Percentiles rank a stretch among this genome's conserved stretches.
Conservation (phyloP, 2,113 vertebrate genomes). For the Sebastes schlegelii region DNA sequence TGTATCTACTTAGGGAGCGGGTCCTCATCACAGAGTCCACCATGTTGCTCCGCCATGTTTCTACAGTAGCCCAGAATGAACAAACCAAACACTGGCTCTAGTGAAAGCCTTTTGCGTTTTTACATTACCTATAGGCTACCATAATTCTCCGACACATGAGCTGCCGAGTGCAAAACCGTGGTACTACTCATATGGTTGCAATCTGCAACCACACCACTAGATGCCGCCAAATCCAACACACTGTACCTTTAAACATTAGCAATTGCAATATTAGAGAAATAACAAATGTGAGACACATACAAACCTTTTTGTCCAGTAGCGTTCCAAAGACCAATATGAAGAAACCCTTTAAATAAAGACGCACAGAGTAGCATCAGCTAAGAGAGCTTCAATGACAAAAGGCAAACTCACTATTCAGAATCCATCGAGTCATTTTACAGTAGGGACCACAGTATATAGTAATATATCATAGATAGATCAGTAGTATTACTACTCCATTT, state of each 20-base stretch:
- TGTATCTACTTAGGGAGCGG: too few relatives aligned
- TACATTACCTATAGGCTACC: too few relatives aligned
- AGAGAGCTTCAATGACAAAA: background rate
- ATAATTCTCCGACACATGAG: too few relatives aligned
- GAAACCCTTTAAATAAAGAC: constrained; percentile 79
- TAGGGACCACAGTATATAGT: background rate
- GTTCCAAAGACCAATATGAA: constrained; percentile 87
- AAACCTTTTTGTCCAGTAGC: constrained; percentile 81
- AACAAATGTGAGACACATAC: background rate
- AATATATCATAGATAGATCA: background rate
- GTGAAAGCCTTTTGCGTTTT: too few relatives aligned
- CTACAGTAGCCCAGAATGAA: too few relatives aligned
- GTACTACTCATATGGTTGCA: too few relatives aligned
- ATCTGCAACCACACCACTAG: too few relatives aligned
- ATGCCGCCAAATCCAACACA: too few relatives aligned
- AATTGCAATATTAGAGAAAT: background rate
- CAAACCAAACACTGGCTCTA: too few relatives aligned
- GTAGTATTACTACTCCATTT: background rate
- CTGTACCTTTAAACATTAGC: background rate
- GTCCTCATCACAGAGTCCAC: too few relatives aligned
- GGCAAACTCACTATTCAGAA: background rate
- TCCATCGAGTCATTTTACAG: background rate
- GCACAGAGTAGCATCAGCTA: background rate
- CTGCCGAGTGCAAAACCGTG: too few relatives aligned
- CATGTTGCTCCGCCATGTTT: too few relatives aligned